Evolutionary conservation across 2,113 vertebrate genomes (phyloP).

Genomic region (Gnathonemus longibarbis): DNA sequence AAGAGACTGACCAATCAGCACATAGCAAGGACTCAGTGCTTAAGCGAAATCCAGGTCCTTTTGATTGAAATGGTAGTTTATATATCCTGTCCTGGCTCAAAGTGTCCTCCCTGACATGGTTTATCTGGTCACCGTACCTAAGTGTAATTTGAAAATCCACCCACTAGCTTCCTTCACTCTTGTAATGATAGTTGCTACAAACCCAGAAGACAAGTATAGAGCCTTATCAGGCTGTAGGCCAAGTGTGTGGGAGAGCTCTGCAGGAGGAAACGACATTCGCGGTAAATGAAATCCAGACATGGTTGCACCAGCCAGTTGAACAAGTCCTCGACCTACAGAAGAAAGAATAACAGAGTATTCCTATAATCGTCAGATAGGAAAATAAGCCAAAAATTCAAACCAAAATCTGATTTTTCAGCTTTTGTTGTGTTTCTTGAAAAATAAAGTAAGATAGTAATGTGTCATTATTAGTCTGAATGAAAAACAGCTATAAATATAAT

Average conservation of each 20-base stretch:
- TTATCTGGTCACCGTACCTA: background rate
- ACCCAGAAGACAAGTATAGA: conserved; percentile 80
- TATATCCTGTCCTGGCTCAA: background rate
- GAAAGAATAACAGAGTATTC: conserved; percentile 28
- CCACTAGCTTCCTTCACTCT: background rate
- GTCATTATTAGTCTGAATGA: background rate
- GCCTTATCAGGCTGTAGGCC: conserved; percentile 70
- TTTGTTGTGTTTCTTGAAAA: background rate
- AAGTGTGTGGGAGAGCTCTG: conserved; percentile 76
- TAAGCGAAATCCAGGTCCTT: background rate
- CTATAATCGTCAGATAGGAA: background rate
- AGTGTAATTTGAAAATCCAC: background rate
- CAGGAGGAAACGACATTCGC: conserved; percentile 69
- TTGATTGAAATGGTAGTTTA: background rate
- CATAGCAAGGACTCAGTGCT: background rate
- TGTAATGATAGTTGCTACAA: conserved; percentile 29
- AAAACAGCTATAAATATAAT: background rate
- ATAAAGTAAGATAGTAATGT: background rate
- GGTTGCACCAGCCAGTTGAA: conserved; percentile 84
- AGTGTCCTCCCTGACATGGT: background rate
- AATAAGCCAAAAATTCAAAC: background rate
- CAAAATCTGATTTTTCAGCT: background rate
- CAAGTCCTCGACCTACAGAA: conserved; percentile 67
- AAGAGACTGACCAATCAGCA: background rate
- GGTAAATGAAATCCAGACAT: conserved; percentile 72